These are phyloP conservation scores for Helostoma temminkii DNA, from an alignment of 2,797 vertebrate species.

Conservation along the genomic window DNA sequence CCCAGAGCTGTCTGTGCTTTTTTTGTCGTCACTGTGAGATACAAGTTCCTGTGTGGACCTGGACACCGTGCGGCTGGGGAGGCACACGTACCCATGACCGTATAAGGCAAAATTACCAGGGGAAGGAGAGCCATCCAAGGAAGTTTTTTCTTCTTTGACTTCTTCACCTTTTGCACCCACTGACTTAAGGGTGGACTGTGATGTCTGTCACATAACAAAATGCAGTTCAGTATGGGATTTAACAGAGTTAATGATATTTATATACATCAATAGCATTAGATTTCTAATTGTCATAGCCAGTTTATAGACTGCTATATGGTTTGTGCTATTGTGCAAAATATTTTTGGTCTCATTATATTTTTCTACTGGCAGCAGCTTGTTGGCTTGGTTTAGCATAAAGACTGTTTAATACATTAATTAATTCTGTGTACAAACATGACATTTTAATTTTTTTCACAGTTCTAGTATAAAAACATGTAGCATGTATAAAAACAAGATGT, in stretches of 20 bases:
- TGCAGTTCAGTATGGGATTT: neutral
- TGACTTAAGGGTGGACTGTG: neutral
- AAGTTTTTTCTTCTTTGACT: neutral
- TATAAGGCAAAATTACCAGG: neutral
- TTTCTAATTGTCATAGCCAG: neutral
- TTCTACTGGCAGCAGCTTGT: neutral
- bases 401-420: no score
- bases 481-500: neutral
- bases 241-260: neutral
- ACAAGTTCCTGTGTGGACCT: conserved; percentile 59
- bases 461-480: neutral
- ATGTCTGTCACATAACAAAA: conserved; percentile 35
- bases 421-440: no score
- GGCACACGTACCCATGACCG: conserved; percentile 56
- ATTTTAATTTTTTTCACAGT: no score
- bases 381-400: neutral
- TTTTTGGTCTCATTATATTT: no score
- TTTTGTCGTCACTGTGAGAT: conserved; percentile 11
- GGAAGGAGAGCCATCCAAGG: neutral
- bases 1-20: neutral
- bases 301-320: neutral
- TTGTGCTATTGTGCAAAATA: no score
- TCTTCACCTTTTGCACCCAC: neutral
- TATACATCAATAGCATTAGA: neutral
- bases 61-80: conserved; percentile 26